Conservation (phyloP, 1,140 invertebrate species). For the Phortica variegata region DNA sequence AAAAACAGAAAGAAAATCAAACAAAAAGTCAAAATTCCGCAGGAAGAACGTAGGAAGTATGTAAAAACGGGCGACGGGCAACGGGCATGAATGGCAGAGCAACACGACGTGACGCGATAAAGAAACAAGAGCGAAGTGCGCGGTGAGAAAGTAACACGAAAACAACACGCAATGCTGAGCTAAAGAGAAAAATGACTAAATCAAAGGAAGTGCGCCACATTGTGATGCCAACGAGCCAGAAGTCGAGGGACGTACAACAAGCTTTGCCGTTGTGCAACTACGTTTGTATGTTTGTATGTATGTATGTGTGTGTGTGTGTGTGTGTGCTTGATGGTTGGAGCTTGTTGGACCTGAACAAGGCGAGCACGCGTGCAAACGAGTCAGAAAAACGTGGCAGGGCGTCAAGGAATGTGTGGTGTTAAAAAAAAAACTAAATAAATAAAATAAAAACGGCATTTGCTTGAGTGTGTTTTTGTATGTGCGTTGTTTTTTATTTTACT, state of each 20-base stretch:
- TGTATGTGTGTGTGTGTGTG: conserved; percentile 18
- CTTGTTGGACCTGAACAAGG: no score
- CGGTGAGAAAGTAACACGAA: no score
- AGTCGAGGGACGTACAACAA: conserved; percentile 49
- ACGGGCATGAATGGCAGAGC: no score
- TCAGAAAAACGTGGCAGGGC: conserved; percentile 33
- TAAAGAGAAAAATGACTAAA: conserved; percentile 57
- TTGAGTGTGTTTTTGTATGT: conserved; percentile 13
- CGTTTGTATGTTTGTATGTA: conserved; percentile 8
- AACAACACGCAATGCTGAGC: no score
- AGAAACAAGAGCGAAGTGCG: no score
- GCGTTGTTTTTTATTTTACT: neutral
- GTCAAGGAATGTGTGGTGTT: neutral
- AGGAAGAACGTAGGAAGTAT: conserved; percentile 49
- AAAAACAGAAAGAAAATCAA: conserved; percentile 10
- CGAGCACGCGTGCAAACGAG: conserved; percentile 19
- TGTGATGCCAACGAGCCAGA: conserved; percentile 28
- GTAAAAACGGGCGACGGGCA: conserved; percentile 30
- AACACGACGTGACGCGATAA: no score
- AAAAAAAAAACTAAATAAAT: no score
- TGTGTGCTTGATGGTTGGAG: conserved; percentile 43
- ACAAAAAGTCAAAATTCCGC: conserved; percentile 15
- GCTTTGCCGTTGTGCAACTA: neutral
- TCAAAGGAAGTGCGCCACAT: conserved; percentile 55
- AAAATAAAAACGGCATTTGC: conserved; percentile 12